Evolutionary conservation across 2,888 invertebrate genomes (phyloP).

Genomic region (Aphodius granarius): DNA sequence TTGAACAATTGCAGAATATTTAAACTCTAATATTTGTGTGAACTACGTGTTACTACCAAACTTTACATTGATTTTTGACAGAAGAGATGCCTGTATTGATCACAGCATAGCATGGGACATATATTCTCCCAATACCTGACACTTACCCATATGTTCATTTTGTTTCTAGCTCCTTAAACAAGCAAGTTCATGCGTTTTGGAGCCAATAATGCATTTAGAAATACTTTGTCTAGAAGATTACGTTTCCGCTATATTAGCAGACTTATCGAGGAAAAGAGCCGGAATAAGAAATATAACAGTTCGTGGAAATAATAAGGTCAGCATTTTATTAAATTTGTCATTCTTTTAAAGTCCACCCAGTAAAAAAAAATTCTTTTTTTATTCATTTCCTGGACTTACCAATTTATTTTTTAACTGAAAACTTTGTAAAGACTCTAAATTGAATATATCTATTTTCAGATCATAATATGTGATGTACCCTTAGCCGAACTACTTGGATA

Average conservation of each 20-base stretch:
- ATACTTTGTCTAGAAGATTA: constrained; percentile 69
- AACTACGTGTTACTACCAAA: no score
- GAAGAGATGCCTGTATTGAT: no score
- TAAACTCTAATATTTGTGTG: no score
- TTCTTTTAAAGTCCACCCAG: neutral
- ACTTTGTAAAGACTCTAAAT: no score
- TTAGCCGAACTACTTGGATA: constrained; percentile 88
- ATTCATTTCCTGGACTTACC: no score
- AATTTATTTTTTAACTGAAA: no score
- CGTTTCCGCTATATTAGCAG: constrained; percentile 68
- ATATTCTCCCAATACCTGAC: no score
- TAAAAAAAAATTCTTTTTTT: constrained; percentile 9
- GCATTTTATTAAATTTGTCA: neutral
- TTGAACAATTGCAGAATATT: no score
- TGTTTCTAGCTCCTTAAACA: constrained; percentile 59
- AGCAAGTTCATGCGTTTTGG: constrained; percentile 65
- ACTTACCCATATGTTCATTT: no score
- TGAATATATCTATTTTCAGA: no score
- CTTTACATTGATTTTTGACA: no score
- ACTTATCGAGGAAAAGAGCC: constrained; percentile 74
- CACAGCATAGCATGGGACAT: no score
- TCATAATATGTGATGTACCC: constrained; percentile 74
- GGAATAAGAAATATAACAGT: constrained; percentile 65
- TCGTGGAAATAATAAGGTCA: constrained; percentile 68
- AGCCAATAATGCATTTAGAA: constrained; percentile 90